A percentile compares a stretch with the other conserved stretches of the same genome.
phyloP scores from a whole-genome alignment of 2,113 vertebrate species.

The Pipa parva region DNA sequence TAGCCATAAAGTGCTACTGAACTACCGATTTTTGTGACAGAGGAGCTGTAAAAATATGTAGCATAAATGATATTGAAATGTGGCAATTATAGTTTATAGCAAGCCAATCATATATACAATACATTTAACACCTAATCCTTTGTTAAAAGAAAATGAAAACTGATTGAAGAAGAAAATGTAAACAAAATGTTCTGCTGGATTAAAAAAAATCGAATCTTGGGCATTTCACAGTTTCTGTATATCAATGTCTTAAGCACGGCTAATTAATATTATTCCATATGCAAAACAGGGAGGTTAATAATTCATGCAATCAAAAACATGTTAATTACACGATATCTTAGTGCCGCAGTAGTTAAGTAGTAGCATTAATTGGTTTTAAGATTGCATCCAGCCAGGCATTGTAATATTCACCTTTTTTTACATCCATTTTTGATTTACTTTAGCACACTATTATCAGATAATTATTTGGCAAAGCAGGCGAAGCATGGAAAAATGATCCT shows the following conservation, averaged over 20 bases:
- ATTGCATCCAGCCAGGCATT: constrained; percentile 7
- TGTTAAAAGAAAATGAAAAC: too few relatives aligned
- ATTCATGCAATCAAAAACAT: constrained; percentile 32
- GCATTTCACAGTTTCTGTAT: background rate
- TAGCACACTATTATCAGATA: background rate
- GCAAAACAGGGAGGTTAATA: constrained; percentile 26
- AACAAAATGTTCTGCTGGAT: too few relatives aligned
- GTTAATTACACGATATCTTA: constrained; percentile 24
- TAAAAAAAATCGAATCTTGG: too few relatives aligned
- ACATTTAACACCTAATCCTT: too few relatives aligned
- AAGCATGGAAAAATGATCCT: background rate
- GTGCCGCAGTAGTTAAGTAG: background rate
- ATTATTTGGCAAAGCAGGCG: background rate
- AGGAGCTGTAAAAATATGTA: too few relatives aligned
- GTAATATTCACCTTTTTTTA: background rate
- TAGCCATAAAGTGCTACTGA: too few relatives aligned
- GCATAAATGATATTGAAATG: too few relatives aligned
- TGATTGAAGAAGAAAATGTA: too few relatives aligned
- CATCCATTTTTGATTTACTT: background rate
- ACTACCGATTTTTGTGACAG: too few relatives aligned
- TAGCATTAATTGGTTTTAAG: constrained; percentile 15
- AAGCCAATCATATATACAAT: too few relatives aligned
- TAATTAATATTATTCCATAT: constrained; percentile 14
- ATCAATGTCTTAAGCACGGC: background rate
- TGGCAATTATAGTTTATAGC: too few relatives aligned